Evolutionary conservation across 2,797 vertebrate species (phyloP).

Genomic region (Scomberomorus guttatus): DNA sequence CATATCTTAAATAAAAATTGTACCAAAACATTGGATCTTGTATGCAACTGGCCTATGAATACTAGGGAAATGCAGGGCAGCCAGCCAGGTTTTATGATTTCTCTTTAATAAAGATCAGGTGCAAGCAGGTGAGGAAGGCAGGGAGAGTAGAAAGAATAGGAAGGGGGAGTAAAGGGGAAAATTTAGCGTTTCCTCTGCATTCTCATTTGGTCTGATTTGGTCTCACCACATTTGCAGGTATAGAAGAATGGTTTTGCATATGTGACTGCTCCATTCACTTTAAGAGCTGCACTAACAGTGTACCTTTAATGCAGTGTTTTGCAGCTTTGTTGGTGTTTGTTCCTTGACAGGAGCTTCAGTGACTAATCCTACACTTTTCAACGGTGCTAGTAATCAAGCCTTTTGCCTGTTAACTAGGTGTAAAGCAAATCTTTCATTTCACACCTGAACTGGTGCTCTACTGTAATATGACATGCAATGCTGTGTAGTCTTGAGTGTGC

Average conservation of each 20-base stretch:
- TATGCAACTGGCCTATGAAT: conserved; percentile 1
- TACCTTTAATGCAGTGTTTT: conserved; percentile 20
- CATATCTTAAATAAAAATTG: neutral
- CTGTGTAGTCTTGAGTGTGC: conserved; percentile 12
- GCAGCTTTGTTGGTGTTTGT: conserved; percentile 26
- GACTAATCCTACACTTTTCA: conserved; percentile 60
- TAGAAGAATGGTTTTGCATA: conserved; percentile 23
- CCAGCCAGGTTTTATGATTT: neutral
- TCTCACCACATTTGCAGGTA: neutral
- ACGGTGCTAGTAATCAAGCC: conserved; percentile 50
- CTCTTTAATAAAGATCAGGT: conserved; percentile 1
- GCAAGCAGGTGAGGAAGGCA: neutral
- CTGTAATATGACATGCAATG: conserved; percentile 39
- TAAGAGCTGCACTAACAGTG: conserved; percentile 16
- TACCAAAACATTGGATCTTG: conserved; percentile 1
- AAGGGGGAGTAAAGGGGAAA: neutral
- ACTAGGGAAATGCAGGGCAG: neutral
- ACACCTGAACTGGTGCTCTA: conserved; percentile 55
- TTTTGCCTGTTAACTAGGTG: conserved; percentile 61
- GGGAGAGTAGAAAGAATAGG: neutral
- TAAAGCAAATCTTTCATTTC: conserved; percentile 65
- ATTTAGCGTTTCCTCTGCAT: neutral
- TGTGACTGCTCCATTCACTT: conserved; percentile 15
- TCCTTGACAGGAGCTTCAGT: conserved; percentile 37
- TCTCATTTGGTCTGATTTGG: neutral